These are phyloP conservation scores for Enteromius thamalakanensis DNA, from an alignment of 2,797 vertebrate species.

Conservation along the genomic window DNA sequence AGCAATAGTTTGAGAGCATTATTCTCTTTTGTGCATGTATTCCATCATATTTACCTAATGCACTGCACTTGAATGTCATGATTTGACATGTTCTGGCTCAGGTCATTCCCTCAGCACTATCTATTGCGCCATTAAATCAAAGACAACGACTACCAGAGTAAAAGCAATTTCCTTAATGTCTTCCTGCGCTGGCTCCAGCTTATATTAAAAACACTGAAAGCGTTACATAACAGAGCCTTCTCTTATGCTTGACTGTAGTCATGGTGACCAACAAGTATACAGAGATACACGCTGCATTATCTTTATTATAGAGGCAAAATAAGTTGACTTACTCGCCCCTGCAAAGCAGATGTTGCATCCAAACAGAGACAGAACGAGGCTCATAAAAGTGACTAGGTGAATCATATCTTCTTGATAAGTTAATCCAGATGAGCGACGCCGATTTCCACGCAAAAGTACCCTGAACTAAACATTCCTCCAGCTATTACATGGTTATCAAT, in stretches of 20 bases:
- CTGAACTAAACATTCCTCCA: constrained; percentile 5
- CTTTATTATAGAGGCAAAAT: not conserved
- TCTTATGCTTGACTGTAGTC: constrained; percentile 9
- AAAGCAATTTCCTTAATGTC: constrained; percentile 51
- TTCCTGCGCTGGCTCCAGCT: constrained; percentile 19
- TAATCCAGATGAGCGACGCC: constrained; percentile 39
- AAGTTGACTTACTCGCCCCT: constrained; percentile 58
- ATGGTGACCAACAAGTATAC: constrained; percentile 6
- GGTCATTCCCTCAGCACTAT: constrained; percentile 6
- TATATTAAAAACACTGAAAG: not conserved
- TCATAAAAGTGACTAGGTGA: constrained; percentile 39
- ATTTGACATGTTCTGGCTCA: constrained; percentile 29
- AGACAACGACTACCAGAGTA: constrained; percentile 17
- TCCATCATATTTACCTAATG: not conserved
- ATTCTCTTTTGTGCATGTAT: not conserved
- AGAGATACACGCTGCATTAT: not conserved
- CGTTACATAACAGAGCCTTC: constrained; percentile 7
- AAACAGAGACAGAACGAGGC: constrained; percentile 43
- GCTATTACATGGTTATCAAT: not conserved
- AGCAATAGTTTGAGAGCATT: not conserved
- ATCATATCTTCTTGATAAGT: constrained; percentile 55
- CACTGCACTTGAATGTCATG: constrained; percentile 16
- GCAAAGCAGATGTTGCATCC: constrained; percentile 54
- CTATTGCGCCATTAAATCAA: constrained; percentile 33
- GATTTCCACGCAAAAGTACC: constrained; percentile 6